These are phyloP conservation scores for Dicaeum eximium DNA, from an alignment of 2,113 vertebrate genomes.

Conservation along the genomic window DNA sequence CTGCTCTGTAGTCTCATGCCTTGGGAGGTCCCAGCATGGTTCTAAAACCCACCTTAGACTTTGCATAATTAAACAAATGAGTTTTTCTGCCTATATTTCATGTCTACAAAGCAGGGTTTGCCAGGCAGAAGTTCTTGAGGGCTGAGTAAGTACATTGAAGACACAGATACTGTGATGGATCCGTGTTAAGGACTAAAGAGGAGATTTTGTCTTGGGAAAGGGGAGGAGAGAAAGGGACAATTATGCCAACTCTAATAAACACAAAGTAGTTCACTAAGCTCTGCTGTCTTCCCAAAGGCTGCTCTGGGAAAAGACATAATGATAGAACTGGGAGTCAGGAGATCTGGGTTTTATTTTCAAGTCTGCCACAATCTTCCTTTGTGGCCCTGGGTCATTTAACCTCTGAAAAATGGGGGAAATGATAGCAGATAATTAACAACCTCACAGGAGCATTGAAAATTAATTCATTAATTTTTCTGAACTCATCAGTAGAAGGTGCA, in stretches of 20 bases:
- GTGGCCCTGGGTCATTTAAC: slow-evolving; percentile 68
- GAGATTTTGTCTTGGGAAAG: slow-evolving; percentile 39
- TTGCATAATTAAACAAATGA: background rate
- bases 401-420: slow-evolving; percentile 67
- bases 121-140: background rate
- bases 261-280: slow-evolving; percentile 62
- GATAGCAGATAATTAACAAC: slow-evolving; percentile 68
- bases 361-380: slow-evolving; percentile 67
- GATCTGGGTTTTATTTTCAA: slow-evolving; percentile 67
- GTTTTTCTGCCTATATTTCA: background rate
- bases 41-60: background rate
- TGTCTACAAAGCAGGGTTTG: background rate
- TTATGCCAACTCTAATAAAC: slow-evolving; percentile 56
- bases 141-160: background rate
- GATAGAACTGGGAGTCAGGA: slow-evolving; percentile 68
- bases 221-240: slow-evolving; percentile 36
- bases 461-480: slow-evolving; percentile 70
- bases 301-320: slow-evolving; percentile 65
- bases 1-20: background rate
- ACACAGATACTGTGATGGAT: background rate
- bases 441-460: slow-evolving; percentile 66
- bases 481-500: slow-evolving; percentile 63
- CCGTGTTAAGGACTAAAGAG: background rate
- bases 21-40: background rate
- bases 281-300: slow-evolving; percentile 58